Conservation (phyloP, 2,888 invertebrate genomes). For the Ptilodon capucinus region DNA sequence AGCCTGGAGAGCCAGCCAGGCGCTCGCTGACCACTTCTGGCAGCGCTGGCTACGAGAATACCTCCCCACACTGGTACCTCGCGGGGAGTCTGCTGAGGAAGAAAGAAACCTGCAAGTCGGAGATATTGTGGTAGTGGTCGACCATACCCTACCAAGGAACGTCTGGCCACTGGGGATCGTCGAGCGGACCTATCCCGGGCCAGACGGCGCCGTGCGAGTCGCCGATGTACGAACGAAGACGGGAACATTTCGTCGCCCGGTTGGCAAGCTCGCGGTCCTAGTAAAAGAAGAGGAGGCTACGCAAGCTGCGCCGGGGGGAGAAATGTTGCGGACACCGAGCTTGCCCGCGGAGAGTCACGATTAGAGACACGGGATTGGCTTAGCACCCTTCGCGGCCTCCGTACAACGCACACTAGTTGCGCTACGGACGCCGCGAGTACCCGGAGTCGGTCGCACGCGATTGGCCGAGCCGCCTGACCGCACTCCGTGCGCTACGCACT, state of each 20-base stretch:
- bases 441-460: no score
- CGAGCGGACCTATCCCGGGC: neutral
- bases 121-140: neutral
- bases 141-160: neutral
- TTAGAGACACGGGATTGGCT: no score
- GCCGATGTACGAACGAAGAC: neutral
- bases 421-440: no score
- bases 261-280: neutral
- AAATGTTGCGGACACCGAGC: no score
- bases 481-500: no score
- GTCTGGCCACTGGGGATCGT: neutral
- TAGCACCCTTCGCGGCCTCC: no score
- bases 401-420: no score
- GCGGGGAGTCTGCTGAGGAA: no score
- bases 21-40: neutral
- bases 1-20: no score
- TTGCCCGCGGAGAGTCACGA: no score
- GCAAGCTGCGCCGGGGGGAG: conserved; percentile 2
- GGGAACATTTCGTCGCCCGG: neutral
- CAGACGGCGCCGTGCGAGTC: conserved; percentile 1
- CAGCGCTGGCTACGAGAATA: neutral
- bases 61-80: neutral
- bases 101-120: neutral
- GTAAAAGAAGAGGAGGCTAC: neutral
- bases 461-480: no score